Evolutionary conservation across 2,797 vertebrate genomes (phyloP), one percentile per base, ranked within the genome.

Genomic region (Cheirogaleus major): DNA sequence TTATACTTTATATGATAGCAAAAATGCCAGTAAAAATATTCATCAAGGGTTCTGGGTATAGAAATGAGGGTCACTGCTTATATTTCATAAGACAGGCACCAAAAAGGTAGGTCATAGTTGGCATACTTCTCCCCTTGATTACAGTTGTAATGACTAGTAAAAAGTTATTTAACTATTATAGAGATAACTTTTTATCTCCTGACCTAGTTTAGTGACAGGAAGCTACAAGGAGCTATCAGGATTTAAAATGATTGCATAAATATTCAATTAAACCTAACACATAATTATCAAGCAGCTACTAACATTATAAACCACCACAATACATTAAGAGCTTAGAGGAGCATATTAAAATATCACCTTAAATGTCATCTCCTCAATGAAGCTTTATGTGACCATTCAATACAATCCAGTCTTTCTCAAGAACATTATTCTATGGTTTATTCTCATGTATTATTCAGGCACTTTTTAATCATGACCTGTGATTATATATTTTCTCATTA

Each of bases 221-320:
- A 82, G 18, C 35, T 94, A 75, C 73, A 91, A 89, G 73, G 57
- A 94, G n/a, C 93, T 82, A 72, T 91, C 81, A 93, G 45, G 41
- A 75, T 88, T 95, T 81, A 78, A 96, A 93, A 41, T 89, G 76
- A 96, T 88, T 95, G 52, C 50, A 91, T 85, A 82, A 91, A 93
- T 91, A 96, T 85, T 91, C 38, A 96, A 55, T 94, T 95, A 96
- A 97, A 72, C 65, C 10, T 79, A 93, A 70, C n/a, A 43, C 50
- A 73, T 18, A 96, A 92, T 95, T 84, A 94, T 90, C n/a, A 85
- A 97, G 73, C 48, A 79, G 20, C 81, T 76, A 79, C 73, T 89
- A 96, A 93, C 57, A 63, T 82, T 52, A 94, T 80, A 86, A 95
- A 70, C 20, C 11, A 73, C 27, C 57, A 85, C 18, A 93, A 79